Evolutionary conservation across 2,113 vertebrate genomes (phyloP).

Genomic region (Eolophus roseicapilla): DNA sequence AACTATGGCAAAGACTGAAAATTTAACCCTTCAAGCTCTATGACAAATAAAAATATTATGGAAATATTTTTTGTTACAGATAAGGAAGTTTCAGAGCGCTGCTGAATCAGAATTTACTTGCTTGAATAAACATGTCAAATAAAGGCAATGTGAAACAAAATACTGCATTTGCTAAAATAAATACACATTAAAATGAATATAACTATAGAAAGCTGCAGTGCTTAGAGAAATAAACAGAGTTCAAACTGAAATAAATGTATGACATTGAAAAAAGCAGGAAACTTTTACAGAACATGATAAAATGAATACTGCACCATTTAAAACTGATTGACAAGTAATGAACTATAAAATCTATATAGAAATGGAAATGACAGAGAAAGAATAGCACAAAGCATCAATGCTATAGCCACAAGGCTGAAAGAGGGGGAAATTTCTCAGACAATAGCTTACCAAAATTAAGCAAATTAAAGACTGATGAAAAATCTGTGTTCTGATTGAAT

Average conservation of each 20-base stretch:
- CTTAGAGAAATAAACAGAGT: constrained; percentile 68
- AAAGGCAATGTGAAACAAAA: constrained; percentile 47
- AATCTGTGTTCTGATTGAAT: constrained; percentile 67
- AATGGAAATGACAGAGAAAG: constrained; percentile 63
- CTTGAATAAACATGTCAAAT: constrained; percentile 54
- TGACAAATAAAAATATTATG: not conserved
- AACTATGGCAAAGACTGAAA: not conserved
- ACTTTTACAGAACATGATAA: constrained; percentile 68
- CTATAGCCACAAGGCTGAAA: constrained; percentile 34
- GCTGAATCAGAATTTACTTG: constrained; percentile 15
- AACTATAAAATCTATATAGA: constrained; percentile 76
- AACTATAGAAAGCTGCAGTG: constrained; percentile 46
- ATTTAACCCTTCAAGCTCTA: not conserved
- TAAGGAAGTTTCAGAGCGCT: not conserved
- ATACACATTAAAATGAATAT: constrained; percentile 49
- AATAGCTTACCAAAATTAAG: constrained; percentile 68
- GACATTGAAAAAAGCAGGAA: constrained; percentile 50
- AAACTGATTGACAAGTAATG: constrained; percentile 78
- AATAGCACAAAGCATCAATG: constrained; percentile 31
- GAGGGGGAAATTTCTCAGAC: constrained; percentile 58
- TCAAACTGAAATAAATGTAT: constrained; percentile 64
- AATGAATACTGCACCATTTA: constrained; percentile 62
- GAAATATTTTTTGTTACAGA: not conserved
- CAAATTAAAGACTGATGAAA: constrained; percentile 71
- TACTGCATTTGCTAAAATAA: constrained; percentile 67